Conservation (phyloP, 2,888 invertebrate species). For the Schizotus pectinicornis region DNA sequence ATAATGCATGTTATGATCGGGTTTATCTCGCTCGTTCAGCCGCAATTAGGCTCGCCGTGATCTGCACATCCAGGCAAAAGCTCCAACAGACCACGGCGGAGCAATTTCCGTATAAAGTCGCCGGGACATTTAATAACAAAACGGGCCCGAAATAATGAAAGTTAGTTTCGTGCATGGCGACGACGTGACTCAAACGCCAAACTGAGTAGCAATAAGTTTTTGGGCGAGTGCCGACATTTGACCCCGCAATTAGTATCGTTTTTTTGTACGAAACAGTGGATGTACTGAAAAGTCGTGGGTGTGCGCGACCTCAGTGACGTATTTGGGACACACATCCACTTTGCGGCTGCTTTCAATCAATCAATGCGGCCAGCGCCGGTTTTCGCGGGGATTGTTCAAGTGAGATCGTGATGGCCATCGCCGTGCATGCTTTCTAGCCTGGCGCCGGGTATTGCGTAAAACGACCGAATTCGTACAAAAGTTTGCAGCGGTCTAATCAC, state of each 20-base stretch:
- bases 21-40: no score
- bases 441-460: no score
- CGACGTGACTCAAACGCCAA: slow-evolving; percentile 34
- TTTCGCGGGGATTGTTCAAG: not conserved
- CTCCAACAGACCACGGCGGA: not conserved
- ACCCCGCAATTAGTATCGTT: slow-evolving; percentile 37
- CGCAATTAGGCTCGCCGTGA: no score
- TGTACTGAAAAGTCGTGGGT: slow-evolving; percentile 13
- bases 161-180: slow-evolving; percentile 31
- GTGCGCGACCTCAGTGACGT: slow-evolving; percentile 21
- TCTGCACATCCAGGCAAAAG: no score
- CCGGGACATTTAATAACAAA: slow-evolving; percentile 23
- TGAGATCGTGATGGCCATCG: not conserved
- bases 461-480: no score
- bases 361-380: slow-evolving; percentile 14
- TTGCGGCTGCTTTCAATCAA: slow-evolving; percentile 21
- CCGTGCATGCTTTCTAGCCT: no score
- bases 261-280: slow-evolving; percentile 21
- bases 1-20: no score
- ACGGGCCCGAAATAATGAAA: slow-evolving; percentile 31
- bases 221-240: slow-evolving; percentile 34
- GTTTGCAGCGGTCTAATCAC: no score
- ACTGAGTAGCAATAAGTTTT: slow-evolving; percentile 36
- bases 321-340: slow-evolving; percentile 19
- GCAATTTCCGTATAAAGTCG: slow-evolving; percentile 29